Conservation (phyloP, 2,888 invertebrate genomes). For the Frankliniella intonsa region DNA sequence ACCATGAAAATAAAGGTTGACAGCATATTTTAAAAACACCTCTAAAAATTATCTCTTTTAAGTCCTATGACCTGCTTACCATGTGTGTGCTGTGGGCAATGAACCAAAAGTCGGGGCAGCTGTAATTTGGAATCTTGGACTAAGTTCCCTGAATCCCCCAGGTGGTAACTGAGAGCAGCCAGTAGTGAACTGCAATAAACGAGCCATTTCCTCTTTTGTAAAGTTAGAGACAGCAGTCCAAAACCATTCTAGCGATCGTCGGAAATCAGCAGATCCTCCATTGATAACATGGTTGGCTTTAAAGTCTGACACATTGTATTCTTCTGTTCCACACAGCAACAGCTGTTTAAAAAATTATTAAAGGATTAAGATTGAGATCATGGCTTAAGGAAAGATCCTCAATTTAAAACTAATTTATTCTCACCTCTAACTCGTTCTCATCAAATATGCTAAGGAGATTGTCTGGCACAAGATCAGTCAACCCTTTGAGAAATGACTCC, state of each 20-base stretch:
- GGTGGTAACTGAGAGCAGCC: constrained; percentile 89
- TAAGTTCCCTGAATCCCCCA: constrained; percentile 84
- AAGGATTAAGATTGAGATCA: not conserved
- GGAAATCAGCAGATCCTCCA: constrained; percentile 73
- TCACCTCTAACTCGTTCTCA: constrained; percentile 91
- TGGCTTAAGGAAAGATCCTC: constrained; percentile 28
- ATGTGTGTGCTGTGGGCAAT: constrained; percentile 90
- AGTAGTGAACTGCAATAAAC: constrained; percentile 87
- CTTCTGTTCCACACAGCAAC: constrained; percentile 87
- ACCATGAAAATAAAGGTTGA: not conserved
- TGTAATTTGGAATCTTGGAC: constrained; percentile 87
- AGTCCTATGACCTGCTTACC: constrained; percentile 52
- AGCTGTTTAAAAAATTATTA: constrained; percentile 54
- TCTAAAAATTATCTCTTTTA: constrained; percentile 28
- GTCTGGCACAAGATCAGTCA: constrained; percentile 87
- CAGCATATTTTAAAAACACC: not conserved
- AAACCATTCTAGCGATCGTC: constrained; percentile 81
- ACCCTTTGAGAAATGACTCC: constrained; percentile 82
- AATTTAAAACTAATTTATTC: constrained; percentile 36
- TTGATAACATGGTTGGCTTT: constrained; percentile 81
- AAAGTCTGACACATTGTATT: constrained; percentile 86
- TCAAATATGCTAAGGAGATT: constrained; percentile 91
- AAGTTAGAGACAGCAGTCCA: constrained; percentile 87
- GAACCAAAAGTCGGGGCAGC: constrained; percentile 86
- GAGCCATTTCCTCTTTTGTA: constrained; percentile 86